Evolutionary conservation across 2,888 invertebrate genomes (phyloP), one percentile per base, ranked within the genome.

Genomic region (Cyaniris semiargus): DNA sequence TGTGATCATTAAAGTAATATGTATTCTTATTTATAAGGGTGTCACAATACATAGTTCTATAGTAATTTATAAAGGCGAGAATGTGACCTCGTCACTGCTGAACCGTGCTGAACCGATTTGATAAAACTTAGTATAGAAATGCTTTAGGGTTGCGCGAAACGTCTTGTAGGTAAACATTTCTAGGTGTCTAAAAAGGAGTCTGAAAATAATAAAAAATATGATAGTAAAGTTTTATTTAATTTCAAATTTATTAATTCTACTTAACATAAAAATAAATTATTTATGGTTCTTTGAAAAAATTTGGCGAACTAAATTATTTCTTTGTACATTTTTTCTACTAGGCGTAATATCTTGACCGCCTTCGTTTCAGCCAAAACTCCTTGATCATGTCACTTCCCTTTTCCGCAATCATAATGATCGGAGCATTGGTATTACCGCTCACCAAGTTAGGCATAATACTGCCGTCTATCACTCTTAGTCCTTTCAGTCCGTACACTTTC

Each of bases 361-460:
- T 87, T 80, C 95, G 92, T 81, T 96, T 96, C 78, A 96, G 88
- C 97, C 97, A 98, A 85, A 95, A 96, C 82, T 97, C 96, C 86
- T 97, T 98, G 75, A 98, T 97, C 95, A 98, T 95, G 85, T 98
- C 98, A 13, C 98, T 95, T 0, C 97, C 98, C 87, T 98, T 98
- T 86, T 98, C 98, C 0, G 96, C 98, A 74, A 98, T 96, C 98
- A 98, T 98, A 48, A 98, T 97, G 0, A 95, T 95, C 0, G 97
- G 97, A 0, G 97, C 97, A 84, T 97, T 98, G 0, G 97, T 98
- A 82, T 98, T 98, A 0, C 97, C 97, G 81, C 97, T 97, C 0
- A 97, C 97, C 80, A 97, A 90, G 81, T 96, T 97, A 0, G 98
- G 98, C 97, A 98, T 97, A 31, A 97, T 96, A 77, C 97, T 97